These are phyloP conservation scores for Acanthosepion esculentum DNA, from an alignment of 2,888 invertebrate genomes.

Conservation along the genomic window DNA sequence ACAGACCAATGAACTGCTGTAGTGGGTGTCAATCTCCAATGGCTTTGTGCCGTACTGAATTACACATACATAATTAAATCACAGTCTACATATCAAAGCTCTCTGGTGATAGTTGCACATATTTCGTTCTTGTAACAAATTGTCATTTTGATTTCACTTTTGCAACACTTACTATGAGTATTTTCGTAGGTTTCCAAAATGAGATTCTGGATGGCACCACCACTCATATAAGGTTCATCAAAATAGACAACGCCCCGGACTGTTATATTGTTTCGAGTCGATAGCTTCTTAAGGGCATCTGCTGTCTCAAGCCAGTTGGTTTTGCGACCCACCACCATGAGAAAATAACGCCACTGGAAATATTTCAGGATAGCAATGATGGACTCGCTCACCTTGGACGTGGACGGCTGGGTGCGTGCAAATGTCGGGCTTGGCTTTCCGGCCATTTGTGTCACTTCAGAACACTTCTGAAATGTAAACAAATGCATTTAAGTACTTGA, in stretches of 20 bases:
- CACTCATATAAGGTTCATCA: constrained; percentile 61
- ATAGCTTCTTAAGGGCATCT: constrained; percentile 84
- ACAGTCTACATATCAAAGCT: too few species aligned
- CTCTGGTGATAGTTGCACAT: too few species aligned
- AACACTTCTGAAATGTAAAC: constrained; percentile 86
- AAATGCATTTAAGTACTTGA: neutral
- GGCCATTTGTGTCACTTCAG: constrained; percentile 81
- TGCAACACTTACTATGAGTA: constrained; percentile 83
- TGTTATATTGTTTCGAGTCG: constrained; percentile 83
- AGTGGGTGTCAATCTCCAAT: too few species aligned
- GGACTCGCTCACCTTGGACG: constrained; percentile 88
- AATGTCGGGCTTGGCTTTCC: constrained; percentile 83
- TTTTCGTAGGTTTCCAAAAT: constrained; percentile 84
- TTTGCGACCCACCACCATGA: constrained; percentile 78
- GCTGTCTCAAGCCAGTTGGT: constrained; percentile 78
- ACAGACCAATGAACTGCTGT: too few species aligned
- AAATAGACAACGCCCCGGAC: constrained; percentile 81
- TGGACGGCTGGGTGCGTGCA: constrained; percentile 92
- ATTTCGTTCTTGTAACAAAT: too few species aligned
- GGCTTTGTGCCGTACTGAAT: too few species aligned
- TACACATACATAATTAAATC: too few species aligned
- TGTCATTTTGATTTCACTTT: neutral
- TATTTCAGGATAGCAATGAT: constrained; percentile 90
- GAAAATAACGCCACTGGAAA: constrained; percentile 92
- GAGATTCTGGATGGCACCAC: constrained; percentile 76